A percentile compares a stretch with the other conserved stretches of the same genome.
Conservation (phyloP, 2,113 vertebrate genomes). For the Semicossyphus pulcher region DNA sequence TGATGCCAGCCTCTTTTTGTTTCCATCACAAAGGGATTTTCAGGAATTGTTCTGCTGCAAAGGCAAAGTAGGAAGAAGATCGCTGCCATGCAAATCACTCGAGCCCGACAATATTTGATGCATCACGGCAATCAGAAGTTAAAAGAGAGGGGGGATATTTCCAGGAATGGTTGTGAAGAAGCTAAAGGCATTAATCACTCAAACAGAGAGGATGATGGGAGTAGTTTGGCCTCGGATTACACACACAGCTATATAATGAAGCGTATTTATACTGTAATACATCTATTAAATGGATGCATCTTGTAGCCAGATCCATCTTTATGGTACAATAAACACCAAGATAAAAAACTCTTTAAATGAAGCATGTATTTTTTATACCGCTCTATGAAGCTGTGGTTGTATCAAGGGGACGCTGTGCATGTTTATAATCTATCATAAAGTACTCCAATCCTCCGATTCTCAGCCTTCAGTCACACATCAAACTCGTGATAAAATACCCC, state of each 20-base stretch:
- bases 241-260: slow-evolving; percentile 44
- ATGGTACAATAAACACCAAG: slow-evolving; percentile 32
- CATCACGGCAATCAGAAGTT: slow-evolving; percentile 44
- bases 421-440: slow-evolving; percentile 13
- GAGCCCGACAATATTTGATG: slow-evolving; percentile 51
- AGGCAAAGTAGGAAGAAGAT: slow-evolving; percentile 27
- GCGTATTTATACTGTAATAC: slow-evolving; percentile 9
- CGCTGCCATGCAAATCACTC: slow-evolving; percentile 48
- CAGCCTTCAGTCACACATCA: slow-evolving; percentile 46
- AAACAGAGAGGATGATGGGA: slow-evolving; percentile 40
- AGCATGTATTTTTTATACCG: too few relatives aligned
- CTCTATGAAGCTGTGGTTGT: slow-evolving; percentile 8
- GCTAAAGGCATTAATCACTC: slow-evolving; percentile 46
- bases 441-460: not conserved
- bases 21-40: slow-evolving; percentile 67
- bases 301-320: slow-evolving; percentile 22
- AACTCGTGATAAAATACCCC: slow-evolving; percentile 34
- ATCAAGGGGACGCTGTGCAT: too few relatives aligned
- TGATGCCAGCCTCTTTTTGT: slow-evolving; percentile 57
- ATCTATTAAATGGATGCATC: not conserved
- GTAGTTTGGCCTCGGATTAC: slow-evolving; percentile 19
- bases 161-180: slow-evolving; percentile 27
- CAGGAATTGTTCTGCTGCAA: slow-evolving; percentile 55
- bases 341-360: too few relatives aligned
- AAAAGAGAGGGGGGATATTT: slow-evolving; percentile 43